Conservation (phyloP, 2,797 vertebrate genomes). For the Thunnus albacares region DNA sequence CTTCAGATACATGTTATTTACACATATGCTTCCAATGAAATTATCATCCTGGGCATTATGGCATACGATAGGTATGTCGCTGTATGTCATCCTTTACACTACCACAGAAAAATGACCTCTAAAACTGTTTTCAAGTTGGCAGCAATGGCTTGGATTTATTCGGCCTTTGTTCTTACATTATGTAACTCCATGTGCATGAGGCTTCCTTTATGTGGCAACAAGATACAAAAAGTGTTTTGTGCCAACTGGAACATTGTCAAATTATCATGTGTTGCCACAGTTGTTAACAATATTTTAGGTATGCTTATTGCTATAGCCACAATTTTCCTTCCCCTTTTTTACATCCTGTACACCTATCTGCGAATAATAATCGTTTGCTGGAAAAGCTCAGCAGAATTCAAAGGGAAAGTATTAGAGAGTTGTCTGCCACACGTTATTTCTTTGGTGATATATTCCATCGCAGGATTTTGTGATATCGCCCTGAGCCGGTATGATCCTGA, state of each 20-base stretch:
- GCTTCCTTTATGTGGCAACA: constrained; percentile 69
- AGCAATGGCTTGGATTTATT: constrained; percentile 40
- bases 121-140: constrained; percentile 44
- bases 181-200: constrained; percentile 17
- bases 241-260: constrained; percentile 72
- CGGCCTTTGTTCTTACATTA: constrained; percentile 22
- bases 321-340: constrained; percentile 31
- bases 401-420: constrained; percentile 63
- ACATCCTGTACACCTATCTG: constrained; percentile 58
- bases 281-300: constrained; percentile 44
- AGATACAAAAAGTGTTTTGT: constrained; percentile 70
- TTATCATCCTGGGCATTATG: constrained; percentile 67
- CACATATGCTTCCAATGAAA: constrained; percentile 57
- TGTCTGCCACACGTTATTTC: constrained; percentile 71
- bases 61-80: constrained; percentile 75
- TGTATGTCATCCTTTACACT: constrained; percentile 73
- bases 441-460: constrained; percentile 60
- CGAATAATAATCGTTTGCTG: constrained; percentile 57
- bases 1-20: constrained; percentile 72
- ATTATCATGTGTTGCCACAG: constrained; percentile 63
- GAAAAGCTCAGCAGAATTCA: constrained; percentile 60
- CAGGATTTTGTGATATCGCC: constrained; percentile 59
- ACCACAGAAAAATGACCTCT: constrained; percentile 64
- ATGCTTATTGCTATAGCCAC: constrained; percentile 27
- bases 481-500: constrained; percentile 58